Base-by-base conservation (phyloP, 2,113 vertebrate species). In the Mormoops blainvillei region DNA sequence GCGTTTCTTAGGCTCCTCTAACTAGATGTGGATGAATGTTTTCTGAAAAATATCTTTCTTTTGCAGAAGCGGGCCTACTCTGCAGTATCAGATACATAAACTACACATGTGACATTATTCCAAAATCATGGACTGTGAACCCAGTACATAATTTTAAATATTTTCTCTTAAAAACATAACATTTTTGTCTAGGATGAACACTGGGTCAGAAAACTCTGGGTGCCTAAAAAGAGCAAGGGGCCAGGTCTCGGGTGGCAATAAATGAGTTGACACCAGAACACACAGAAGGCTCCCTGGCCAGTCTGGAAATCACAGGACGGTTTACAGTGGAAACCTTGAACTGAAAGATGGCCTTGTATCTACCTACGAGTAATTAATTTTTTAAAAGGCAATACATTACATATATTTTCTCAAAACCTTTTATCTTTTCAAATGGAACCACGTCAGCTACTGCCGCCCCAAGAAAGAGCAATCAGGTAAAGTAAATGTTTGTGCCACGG, bases 361-460 rank as follows among this genome's bases (percentile, higher is more conserved):
- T 56, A 36, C 33, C 16, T 22, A 7, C 3, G 38, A 33, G 45
- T 22, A 52, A 38, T 67, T 67, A 7, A 26, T 28, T 50, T 28
- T 50, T 10, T 36, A 41, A 52, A 5, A 24, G 18, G n/a, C 16
- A 78, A 77, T 50, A 63, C 15, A n/a, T 61, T 61, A 31, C 0
- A 2, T 50, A 10, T 0, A 4, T 4, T 52, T 52, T 67, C n/a
- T 67, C 20, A 67, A n/a, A 48, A 10, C 3, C 14, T 9, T 56
- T 54, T 67, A 54, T n/a, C 1, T 19, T 58, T 48, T 74, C 4
- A 68, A 84, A 48, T 48, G 9, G 63, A 93, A 61, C 0, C 0
- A 7, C 0, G 2, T 16, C 4, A 78, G 7, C 2, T 7, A 12
- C 2, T 2, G 0, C 19, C 4, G 20, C 19, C 4, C 26, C 22